Evolutionary conservation across 2,797 vertebrate genomes (phyloP), one percentile per base, ranked within the genome.

Genomic region (Enteromius anoplus): DNA sequence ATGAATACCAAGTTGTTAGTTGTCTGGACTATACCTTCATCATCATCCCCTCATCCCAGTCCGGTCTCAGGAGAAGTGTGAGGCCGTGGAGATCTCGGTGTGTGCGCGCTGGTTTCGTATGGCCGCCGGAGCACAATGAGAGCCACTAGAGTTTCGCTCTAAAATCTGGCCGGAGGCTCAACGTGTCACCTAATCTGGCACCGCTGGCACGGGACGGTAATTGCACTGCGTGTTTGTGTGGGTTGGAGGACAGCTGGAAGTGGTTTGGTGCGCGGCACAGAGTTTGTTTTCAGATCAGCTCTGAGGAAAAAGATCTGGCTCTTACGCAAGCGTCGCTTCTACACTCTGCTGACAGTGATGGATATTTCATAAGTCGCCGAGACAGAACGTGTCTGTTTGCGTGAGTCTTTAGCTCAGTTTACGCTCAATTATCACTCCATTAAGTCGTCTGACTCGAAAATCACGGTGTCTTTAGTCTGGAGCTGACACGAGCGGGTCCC

Each of bases 211-310:
- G 91, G 89, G 89, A 91, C 93, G 89, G 91, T 89, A 90, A 88
- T 83, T 81, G 85, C 77, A 32, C 79, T 53, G 87, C 81, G 37
- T 90, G 85, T 70, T 78, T 80, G 71, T 80, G 75, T 85, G 62
- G 68, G 84, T 83, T 32, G 45, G 80, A 86, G 49, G 93, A 94
- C 95, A 95, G 94, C 94, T 95, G 93, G 93, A 94, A 94, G 90
- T 93, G 91, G 90, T 95, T 92, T 91, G 91, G 91, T 91, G 66
- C 86, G 89, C 91, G 89, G 90, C 4, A 85, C 87, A 91, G 90
- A 86, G 92, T 93, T 94, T 93, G 92, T 92, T 92, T 94, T 93
- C 89, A 91, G 89, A 91, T 88, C 81, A 80, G 86, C 85, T 88
- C 89, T 88, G 37, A 83, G 89, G 90, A 90, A 91, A 88, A 89